These are phyloP conservation scores for Diarsia mendica DNA, from an alignment of 2,888 invertebrate species.

Conservation along the genomic window DNA sequence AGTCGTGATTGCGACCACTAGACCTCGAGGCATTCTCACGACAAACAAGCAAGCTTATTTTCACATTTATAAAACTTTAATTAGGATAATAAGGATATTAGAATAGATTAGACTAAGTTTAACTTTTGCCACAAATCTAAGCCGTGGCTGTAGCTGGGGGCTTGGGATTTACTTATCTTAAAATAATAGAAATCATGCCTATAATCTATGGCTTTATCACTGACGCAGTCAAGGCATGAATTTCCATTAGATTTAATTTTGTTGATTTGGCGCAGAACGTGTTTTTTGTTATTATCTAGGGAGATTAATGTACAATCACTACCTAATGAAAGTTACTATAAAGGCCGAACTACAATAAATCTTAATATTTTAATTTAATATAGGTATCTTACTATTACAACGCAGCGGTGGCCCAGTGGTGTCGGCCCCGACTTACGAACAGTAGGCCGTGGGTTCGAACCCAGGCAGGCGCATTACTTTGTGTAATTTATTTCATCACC, in stretches of 20 bases:
- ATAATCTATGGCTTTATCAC: constrained; percentile 32
- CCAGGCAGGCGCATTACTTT: too few relatives aligned
- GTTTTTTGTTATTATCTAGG: not conserved
- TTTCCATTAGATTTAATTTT: not conserved
- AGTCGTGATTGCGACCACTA: too few relatives aligned
- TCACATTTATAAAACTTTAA: not conserved
- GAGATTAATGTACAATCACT: constrained; percentile 3
- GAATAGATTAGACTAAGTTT: constrained; percentile 2
- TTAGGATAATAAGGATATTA: too few relatives aligned
- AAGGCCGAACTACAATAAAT: not conserved
- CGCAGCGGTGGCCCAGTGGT: too few relatives aligned
- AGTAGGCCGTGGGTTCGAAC: too few relatives aligned
- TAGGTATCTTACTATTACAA: too few relatives aligned
- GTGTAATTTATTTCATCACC: too few relatives aligned
- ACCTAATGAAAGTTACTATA: not conserved
- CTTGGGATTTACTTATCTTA: not conserved
- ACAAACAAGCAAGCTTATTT: not conserved
- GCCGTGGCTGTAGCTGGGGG: not conserved
- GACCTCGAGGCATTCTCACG: too few relatives aligned
- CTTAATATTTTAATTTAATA: not conserved
- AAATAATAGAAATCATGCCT: not conserved
- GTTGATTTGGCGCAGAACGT: not conserved
- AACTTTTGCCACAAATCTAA: not conserved
- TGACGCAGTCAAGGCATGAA: not conserved
- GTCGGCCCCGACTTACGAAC: too few relatives aligned